Base-by-base conservation (phyloP, 2,797 vertebrate species). In the Emydoidea blandingii region DNA sequence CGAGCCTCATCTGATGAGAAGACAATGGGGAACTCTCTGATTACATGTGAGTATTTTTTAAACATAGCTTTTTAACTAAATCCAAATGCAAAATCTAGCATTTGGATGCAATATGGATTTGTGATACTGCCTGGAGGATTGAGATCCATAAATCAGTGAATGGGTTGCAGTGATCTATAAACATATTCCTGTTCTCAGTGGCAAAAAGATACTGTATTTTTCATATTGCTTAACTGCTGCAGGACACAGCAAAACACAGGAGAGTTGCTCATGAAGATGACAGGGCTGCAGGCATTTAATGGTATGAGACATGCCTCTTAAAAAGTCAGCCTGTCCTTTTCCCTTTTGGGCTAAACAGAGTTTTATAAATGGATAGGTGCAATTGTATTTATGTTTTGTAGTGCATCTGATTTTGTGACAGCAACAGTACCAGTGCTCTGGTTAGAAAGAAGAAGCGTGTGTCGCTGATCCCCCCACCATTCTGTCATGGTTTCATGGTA, bases 41-140 rank as follows among this genome's bases (percentile, higher is more conserved):
- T n/a, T 93, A 44, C 41, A 12, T 3, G 87, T 81, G 37, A 79
- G 54, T 91, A 94, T 85, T 81, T 92, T 96, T 74, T 79, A 85
- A 27, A 76, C 41, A 47, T 87, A 34, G 21, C 31, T 85, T 86
- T 87, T 87, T 88, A 90, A 27, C 18, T 91, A 89, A 91, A 91
- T 91, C 80, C 89, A 94, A 93, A 68, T 68, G 65, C 18, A 68
- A 37, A 68, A 83, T 72, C 16, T 92, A 93, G 23, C 86, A 87
- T 80, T 96, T 94, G 87, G 91, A 81, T 10, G 65, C 85, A 94
- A 91, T 95, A 92, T 89, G 91, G 86, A 31, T 93, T 95, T 83
- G 23, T 84, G 47, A 93, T 62, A 49, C 86, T 95, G 90, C 54
- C 92, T 50, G 81, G 2, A 89, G n/a, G 74, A 52, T 72, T 92